phyloP scores from a whole-genome alignment of 2,113 vertebrate species.

The Oncorhynchus gorbuscha region DNA sequence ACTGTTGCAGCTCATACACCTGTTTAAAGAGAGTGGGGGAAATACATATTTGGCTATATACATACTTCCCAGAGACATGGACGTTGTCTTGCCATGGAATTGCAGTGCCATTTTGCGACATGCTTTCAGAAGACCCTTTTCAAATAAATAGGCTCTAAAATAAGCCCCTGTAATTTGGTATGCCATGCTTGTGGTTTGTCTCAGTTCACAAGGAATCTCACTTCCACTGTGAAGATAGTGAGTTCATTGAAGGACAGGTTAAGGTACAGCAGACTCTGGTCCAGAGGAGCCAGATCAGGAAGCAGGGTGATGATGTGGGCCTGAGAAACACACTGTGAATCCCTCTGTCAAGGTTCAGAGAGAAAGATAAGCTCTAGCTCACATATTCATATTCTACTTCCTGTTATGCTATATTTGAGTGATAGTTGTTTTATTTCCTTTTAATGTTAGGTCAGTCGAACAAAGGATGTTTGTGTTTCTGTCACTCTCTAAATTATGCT shows the following conservation, averaged over 20 bases:
- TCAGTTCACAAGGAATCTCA: conserved; percentile 33
- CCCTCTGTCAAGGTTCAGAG: not conserved
- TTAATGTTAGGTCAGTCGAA: not conserved
- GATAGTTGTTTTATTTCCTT: conserved; percentile 15
- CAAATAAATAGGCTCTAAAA: no score
- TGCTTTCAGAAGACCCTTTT: no score
- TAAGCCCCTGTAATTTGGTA: no score
- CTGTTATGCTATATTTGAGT: conserved; percentile 4
- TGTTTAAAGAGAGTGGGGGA: conserved; percentile 10
- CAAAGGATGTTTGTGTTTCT: no score
- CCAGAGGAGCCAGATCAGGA: conserved; percentile 55
- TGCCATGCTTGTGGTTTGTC: not conserved
- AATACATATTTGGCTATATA: not conserved
- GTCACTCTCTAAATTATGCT: not conserved
- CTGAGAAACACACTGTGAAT: conserved; percentile 43
- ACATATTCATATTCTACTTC: conserved; percentile 10
- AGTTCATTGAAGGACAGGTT: conserved; percentile 68
- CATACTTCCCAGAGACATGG: no score
- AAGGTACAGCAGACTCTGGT: conserved; percentile 54
- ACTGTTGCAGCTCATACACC: conserved; percentile 58
- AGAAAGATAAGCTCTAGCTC: not conserved
- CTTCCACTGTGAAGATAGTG: conserved; percentile 56
- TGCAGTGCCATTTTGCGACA: not conserved
- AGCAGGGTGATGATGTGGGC: conserved; percentile 63
- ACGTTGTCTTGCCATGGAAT: no score